Percentiles rank a stretch among this genome's conserved stretches.
These are phyloP conservation scores for Porites evermanni DNA, from an alignment of 92 coral and sea anemone genomes.

Conservation along the genomic window DNA sequence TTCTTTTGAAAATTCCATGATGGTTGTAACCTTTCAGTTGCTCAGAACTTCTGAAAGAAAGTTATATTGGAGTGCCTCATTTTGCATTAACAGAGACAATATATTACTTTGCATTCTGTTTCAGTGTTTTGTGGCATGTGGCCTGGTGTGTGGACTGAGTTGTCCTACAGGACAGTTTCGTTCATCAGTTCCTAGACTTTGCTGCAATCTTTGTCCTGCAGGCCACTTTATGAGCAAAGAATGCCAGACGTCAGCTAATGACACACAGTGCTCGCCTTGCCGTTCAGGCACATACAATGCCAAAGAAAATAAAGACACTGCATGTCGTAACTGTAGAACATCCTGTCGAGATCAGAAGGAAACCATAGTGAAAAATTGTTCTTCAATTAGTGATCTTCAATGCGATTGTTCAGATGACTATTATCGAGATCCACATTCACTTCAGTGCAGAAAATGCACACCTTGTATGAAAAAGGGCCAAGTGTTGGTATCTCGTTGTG, in stretches of 20 bases:
- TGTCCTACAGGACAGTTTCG: background rate
- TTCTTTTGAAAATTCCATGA: too few relatives aligned
- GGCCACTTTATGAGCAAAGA: background rate
- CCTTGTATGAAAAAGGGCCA: background rate
- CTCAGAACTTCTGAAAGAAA: too few relatives aligned
- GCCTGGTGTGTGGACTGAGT: background rate
- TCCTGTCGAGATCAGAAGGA: background rate
- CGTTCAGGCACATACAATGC: background rate
- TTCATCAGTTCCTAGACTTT: background rate
- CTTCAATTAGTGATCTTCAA: background rate
- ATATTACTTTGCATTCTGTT: background rate
- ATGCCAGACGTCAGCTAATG: background rate
- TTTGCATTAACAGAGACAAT: too few relatives aligned
- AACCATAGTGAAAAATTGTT: background rate
- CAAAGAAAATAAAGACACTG: background rate
- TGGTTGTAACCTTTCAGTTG: too few relatives aligned
- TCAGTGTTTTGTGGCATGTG: background rate
- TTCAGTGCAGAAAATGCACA: background rate
- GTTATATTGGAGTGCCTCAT: too few relatives aligned
- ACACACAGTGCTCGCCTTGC: constrained; percentile 12
- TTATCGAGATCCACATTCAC: background rate
- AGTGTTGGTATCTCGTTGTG: background rate
- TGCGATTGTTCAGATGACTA: background rate
- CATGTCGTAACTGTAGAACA: background rate
- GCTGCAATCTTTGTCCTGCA: constrained; percentile 6